phyloP scores from a whole-genome alignment of 2,888 invertebrate genomes.

The Drosophila dives region DNA sequence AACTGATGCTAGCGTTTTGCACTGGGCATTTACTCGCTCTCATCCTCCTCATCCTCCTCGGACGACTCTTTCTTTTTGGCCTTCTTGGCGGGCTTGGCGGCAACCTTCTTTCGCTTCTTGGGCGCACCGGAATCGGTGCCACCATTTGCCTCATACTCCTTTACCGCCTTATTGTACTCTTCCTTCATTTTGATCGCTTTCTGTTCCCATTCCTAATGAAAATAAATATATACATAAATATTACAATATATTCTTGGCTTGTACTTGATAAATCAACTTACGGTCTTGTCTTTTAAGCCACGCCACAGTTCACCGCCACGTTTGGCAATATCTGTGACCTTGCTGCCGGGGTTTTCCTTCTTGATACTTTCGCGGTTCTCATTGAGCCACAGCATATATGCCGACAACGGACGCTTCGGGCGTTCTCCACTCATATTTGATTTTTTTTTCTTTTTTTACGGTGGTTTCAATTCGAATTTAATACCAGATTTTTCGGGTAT shows the following conservation, averaged over 20 bases:
- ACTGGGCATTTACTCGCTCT: conserved; percentile 86
- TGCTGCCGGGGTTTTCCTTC: conserved; percentile 94
- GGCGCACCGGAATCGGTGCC: conserved; percentile 88
- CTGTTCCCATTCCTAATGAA: conserved; percentile 93
- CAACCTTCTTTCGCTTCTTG: conserved; percentile 87
- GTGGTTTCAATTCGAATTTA: neutral
- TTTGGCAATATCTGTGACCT: conserved; percentile 96
- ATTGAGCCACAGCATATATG: conserved; percentile 98
- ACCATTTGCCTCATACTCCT: conserved; percentile 94
- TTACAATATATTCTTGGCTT: neutral
- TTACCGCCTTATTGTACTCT: conserved; percentile 94
- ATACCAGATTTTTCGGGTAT: conserved; percentile 15
- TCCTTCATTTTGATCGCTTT: conserved; percentile 95
- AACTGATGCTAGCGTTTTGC: conserved; percentile 75
- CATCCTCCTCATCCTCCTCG: conserved; percentile 88
- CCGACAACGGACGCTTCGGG: conserved; percentile 96
- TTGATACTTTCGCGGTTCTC: conserved; percentile 95
- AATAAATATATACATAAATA: neutral
- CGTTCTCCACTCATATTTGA: conserved; percentile 90
- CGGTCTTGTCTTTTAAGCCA: conserved; percentile 93
- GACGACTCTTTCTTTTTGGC: conserved; percentile 88
- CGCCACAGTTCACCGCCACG: conserved; percentile 98
- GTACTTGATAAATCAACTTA: conserved; percentile 82
- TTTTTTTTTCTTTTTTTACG: conserved; percentile 12
- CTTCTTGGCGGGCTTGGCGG: conserved; percentile 83